phyloP scores from a whole-genome alignment of 2,113 vertebrate genomes.

The Narcine bancroftii region DNA sequence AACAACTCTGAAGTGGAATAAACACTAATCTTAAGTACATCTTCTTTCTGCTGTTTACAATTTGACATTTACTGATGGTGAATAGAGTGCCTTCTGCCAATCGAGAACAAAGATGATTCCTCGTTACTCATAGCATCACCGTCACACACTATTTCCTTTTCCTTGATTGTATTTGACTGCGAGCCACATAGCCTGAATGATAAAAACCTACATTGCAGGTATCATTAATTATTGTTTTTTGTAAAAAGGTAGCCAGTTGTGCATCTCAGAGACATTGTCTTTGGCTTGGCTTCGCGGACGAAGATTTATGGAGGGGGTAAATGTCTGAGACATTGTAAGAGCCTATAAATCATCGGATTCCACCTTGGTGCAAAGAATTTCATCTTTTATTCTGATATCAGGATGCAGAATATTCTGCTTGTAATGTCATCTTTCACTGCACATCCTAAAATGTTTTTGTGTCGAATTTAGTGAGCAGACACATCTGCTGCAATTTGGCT shows the following conservation, averaged over 20 bases:
- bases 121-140: conserved; percentile 20
- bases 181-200: conserved; percentile 18
- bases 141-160: conserved; percentile 32
- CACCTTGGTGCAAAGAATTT: neutral
- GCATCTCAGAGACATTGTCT: neutral
- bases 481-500: neutral
- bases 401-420: neutral
- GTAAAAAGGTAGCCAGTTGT: neutral
- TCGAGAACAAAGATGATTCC: conserved; percentile 9
- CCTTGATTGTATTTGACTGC: conserved; percentile 18
- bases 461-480: neutral
- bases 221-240: conserved; percentile 30
- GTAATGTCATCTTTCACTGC: neutral
- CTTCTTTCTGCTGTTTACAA: conserved; percentile 13
- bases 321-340: neutral
- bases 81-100: conserved; percentile 27
- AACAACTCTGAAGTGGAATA: conserved; percentile 5
- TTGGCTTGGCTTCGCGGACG: no score
- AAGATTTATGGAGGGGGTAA: no score
- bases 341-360: conserved; percentile 26
- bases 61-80: conserved; percentile 37
- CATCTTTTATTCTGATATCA: conserved; percentile 29
- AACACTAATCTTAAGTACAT: neutral
- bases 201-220: neutral
- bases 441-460: neutral